phyloP scores from a whole-genome alignment of 1,140 invertebrate species.

The Rhagoletis pomonella region DNA sequence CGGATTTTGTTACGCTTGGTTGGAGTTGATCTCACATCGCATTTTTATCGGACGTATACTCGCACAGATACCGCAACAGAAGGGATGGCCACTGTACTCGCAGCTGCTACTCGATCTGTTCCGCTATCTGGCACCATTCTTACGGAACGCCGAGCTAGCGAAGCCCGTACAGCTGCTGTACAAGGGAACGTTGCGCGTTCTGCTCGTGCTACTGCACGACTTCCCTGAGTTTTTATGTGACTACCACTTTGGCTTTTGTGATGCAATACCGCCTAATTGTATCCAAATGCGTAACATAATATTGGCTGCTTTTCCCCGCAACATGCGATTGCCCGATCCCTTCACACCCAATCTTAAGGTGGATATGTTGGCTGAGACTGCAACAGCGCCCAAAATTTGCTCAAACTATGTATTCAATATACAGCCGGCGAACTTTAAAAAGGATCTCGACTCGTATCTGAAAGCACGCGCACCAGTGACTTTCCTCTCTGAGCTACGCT shows the following conservation, averaged over 20 bases:
- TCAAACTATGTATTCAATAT: constrained; percentile 93
- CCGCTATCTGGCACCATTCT: constrained; percentile 96
- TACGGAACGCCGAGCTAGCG: constrained; percentile 96
- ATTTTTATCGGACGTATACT: constrained; percentile 96
- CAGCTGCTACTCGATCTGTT: constrained; percentile 96
- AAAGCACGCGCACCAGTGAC: constrained; percentile 96
- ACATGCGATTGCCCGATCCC: constrained; percentile 98
- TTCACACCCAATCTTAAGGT: constrained; percentile 98
- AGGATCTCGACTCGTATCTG: constrained; percentile 96
- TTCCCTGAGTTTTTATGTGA: constrained; percentile 99
- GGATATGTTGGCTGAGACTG: constrained; percentile 92
- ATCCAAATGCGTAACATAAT: constrained; percentile 99
- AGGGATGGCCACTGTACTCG: constrained; percentile 91
- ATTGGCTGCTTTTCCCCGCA: constrained; percentile 96
- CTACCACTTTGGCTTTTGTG: constrained; percentile 99
- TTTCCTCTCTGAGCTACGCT: constrained; percentile 93
- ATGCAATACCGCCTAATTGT: constrained; percentile 99
- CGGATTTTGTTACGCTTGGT: constrained; percentile 98
- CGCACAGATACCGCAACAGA: constrained; percentile 89
- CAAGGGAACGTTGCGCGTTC: constrained; percentile 95
- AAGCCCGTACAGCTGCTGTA: constrained; percentile 95
- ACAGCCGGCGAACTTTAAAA: constrained; percentile 91
- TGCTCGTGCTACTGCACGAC: constrained; percentile 97
- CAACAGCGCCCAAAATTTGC: constrained; percentile 89
- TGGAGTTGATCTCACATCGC: constrained; percentile 97